Evolutionary conservation across 2,797 vertebrate species (phyloP), one percentile per base, ranked within the genome.

Genomic region (Protonibea diacanthus): DNA sequence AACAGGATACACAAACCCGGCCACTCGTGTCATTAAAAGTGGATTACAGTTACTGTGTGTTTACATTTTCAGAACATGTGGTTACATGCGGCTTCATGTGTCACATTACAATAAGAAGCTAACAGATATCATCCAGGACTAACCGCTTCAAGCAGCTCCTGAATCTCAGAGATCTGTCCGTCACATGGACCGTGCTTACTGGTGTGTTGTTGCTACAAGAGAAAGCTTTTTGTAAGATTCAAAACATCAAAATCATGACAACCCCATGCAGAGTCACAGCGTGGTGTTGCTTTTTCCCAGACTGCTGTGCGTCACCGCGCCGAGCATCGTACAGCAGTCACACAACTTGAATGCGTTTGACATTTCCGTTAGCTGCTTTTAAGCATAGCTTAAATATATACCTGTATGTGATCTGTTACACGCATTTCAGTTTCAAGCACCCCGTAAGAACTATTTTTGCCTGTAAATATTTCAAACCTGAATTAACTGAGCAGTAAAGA

Each of bases 211-310:
- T 71, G 40, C 1, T 18, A 67, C 1, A 44, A 14, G 65, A 58
- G 17, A 20, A 5, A 29, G 75, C 73, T 77, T 80, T 76, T 82
- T 79, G 58, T 53, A n/a, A 64, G 71, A 64, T 33, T 71, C 62
- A 82, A 68, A 49, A 85, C 80, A 83, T 88, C 63, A 82, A 84
- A 88, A 51, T 27, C 53, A 55, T 81, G 69, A 83, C 81, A 74
- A 58, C 66, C 73, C 62, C 80, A 74, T 76, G 81, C 56, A 56
- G 80, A 79, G 72, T 80, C 74, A 17, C 79, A 82, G 81, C 29
- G 3, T 56, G 81, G 33, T 9, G 45, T 27, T 40, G 45, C 71
- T 49, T 49, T 75, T 81, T 71, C 38, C 47, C 21, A 59, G 65
- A 45, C 45, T 68, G 42, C 7, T 74, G 51, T 62, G 67, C 33